A percentile compares a stretch with the other conserved stretches of the same genome.
These are phyloP conservation scores for Megalops atlanticus DNA, from an alignment of 2,113 vertebrate species.

Conservation along the genomic window DNA sequence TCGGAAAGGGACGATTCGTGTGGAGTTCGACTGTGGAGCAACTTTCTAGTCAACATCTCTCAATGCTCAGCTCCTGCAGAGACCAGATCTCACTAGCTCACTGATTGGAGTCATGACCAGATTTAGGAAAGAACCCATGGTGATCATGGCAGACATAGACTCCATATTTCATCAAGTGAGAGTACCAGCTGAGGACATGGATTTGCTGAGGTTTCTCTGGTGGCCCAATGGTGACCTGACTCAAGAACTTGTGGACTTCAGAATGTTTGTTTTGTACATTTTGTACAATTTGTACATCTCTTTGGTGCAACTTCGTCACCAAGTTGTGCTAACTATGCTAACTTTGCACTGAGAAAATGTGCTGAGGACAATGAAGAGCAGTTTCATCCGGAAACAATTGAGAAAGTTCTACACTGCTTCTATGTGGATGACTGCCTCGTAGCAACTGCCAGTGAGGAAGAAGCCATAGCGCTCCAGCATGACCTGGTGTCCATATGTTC, in stretches of 20 bases:
- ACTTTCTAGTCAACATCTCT: too few species aligned
- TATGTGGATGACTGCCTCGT: conserved; percentile 26
- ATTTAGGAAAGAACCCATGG: too few species aligned
- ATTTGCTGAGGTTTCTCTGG: conserved; percentile 25
- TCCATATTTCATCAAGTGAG: conserved; percentile 34
- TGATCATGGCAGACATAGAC: conserved; percentile 12
- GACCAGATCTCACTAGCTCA: too few species aligned
- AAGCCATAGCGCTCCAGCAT: neutral
- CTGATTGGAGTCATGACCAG: too few species aligned
- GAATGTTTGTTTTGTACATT: too few species aligned
- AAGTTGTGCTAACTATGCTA: conserved; percentile 34
- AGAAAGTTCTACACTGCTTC: neutral
- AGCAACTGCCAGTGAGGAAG: neutral
- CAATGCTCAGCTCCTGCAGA: too few species aligned
- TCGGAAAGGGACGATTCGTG: too few species aligned
- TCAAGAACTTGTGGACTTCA: conserved; percentile 23
- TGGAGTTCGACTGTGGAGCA: too few species aligned
- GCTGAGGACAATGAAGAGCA: conserved; percentile 13
- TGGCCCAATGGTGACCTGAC: conserved; percentile 34
- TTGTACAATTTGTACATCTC: neutral
- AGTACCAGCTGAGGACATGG: conserved; percentile 24
- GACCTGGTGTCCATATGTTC: neutral
- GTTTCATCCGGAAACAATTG: neutral
- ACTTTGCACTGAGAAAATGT: conserved; percentile 17
- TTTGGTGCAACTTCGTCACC: conserved; percentile 34